Base-by-base conservation (phyloP, 2,113 vertebrate species). In the Triplophysa dalaica region DNA sequence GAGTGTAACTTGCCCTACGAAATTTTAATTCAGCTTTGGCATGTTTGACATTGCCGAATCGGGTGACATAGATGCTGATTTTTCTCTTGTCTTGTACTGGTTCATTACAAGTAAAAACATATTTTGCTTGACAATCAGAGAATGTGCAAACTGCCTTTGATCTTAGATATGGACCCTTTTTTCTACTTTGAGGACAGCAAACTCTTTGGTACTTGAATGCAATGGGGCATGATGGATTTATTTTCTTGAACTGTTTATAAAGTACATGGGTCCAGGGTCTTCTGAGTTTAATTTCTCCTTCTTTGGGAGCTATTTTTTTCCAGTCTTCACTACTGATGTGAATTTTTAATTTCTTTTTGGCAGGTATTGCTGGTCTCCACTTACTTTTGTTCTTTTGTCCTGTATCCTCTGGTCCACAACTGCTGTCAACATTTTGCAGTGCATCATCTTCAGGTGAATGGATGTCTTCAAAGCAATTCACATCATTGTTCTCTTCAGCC, bases 141-240 rank as follows among this genome's bases (percentile, higher is more conserved):
- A 66, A 43, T 66, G 64, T 43, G 64, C 64, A 66, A 17, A 43
- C 33, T 13, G 64, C 64, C 64, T 66, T 66, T 66, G 43, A 43
- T 33, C 7, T 66, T 8, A 43, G 19, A 66, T n/a, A 21, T 43
- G 33, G 33, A n/a, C 33, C 33, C 12, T 66, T 17, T 66, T 66
- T 66, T 17, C 9, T 2, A 65, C 19, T 43, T 3, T 43, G 64
- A 66, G 17, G 29, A 41, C 63, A n/a, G 19, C 64, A 6, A 21
- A 66, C 64, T 66, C 63, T 66, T 24, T 65, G 8, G 63, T 41
- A 41, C 17, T 65, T 65, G n/a, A 65, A 65, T 38, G 62, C 62
- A 64, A 64, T 64, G 14, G 24, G 62, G 17, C 62, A 64, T 9
- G 26, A 64, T 38, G 62, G 22, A 14, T 63, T 24, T 64, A 62